Percentiles rank a stretch among this genome's conserved stretches.
Conservation (phyloP, 1,140 invertebrate genomes). For the Wasmannia auropunctata region DNA sequence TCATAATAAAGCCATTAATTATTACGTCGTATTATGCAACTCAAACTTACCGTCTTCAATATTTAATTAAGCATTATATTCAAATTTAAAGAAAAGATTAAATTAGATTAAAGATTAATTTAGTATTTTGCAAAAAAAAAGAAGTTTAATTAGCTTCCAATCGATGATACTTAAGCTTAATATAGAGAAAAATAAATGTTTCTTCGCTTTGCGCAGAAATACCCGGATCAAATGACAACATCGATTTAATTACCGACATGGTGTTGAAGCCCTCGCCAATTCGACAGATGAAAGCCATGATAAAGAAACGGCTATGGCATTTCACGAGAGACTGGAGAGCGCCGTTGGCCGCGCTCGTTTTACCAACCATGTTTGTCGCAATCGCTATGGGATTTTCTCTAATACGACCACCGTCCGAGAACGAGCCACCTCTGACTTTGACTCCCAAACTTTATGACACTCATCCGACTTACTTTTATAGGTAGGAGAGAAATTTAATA, state of each 20-base stretch:
- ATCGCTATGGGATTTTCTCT: slow-evolving; percentile 89
- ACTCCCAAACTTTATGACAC: slow-evolving; percentile 85
- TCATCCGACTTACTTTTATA: slow-evolving; percentile 85
- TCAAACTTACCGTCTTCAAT: not conserved
- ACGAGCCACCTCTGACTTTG: slow-evolving; percentile 86
- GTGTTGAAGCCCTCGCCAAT: slow-evolving; percentile 72
- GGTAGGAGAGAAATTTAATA: slow-evolving; percentile 71
- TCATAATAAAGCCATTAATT: slow-evolving; percentile 12
- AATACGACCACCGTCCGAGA: slow-evolving; percentile 88
- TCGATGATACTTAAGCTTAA: not conserved
- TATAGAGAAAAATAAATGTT: not conserved
- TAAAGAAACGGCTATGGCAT: slow-evolving; percentile 87
- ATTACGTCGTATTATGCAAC: not conserved
- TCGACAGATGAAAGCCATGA: slow-evolving; percentile 81
- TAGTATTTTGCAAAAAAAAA: not conserved
- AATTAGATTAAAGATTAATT: slow-evolving; percentile 32
- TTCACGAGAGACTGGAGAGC: slow-evolving; percentile 87
- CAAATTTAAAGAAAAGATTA: too few relatives aligned
- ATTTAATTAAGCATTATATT: not conserved
- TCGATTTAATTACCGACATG: slow-evolving; percentile 79
- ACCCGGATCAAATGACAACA: slow-evolving; percentile 77
- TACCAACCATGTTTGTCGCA: slow-evolving; percentile 88
- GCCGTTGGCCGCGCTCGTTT: slow-evolving; percentile 87
- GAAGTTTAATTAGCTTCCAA: not conserved
- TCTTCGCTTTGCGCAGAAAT: slow-evolving; percentile 52